These are phyloP conservation scores for Axis porcinus DNA, from an alignment of 2,113 vertebrate genomes.

Conservation along the genomic window DNA sequence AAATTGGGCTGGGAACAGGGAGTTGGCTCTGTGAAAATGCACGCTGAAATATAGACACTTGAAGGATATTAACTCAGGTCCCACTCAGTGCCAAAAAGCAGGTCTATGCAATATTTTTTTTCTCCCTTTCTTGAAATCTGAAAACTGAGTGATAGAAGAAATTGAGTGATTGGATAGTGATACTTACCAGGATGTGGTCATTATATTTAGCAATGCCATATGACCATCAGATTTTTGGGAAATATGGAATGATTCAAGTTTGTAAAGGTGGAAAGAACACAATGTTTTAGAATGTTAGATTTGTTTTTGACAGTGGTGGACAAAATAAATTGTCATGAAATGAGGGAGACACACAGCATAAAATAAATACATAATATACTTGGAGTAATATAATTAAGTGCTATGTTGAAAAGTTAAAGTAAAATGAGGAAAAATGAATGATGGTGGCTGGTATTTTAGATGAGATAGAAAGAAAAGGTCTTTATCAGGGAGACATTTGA, in stretches of 20 bases:
- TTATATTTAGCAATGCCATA: neutral
- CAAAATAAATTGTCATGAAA: neutral
- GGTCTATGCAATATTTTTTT: neutral
- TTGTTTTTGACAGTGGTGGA: neutral
- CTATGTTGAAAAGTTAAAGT: neutral
- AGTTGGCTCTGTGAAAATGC: constrained; percentile 8
- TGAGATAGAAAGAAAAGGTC: neutral
- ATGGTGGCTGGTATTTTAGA: neutral
- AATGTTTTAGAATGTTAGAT: neutral
- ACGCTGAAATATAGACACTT: neutral
- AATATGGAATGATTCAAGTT: neutral
- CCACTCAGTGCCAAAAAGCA: neutral
- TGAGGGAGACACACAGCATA: neutral
- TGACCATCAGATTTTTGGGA: neutral
- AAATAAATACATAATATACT: neutral
- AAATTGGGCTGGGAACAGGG: neutral
- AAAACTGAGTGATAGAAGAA: neutral
- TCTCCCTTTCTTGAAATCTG: neutral
- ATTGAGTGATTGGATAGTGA: neutral
- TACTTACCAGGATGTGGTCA: neutral
- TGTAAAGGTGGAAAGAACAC: neutral
- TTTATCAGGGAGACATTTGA: neutral
- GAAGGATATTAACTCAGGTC: constrained; percentile 1
- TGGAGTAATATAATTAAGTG: neutral
- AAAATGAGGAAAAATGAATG: neutral